These are phyloP conservation scores for Typhlichthys eigenmanni DNA, from an alignment of 2,797 vertebrate genomes.

Conservation along the genomic window DNA sequence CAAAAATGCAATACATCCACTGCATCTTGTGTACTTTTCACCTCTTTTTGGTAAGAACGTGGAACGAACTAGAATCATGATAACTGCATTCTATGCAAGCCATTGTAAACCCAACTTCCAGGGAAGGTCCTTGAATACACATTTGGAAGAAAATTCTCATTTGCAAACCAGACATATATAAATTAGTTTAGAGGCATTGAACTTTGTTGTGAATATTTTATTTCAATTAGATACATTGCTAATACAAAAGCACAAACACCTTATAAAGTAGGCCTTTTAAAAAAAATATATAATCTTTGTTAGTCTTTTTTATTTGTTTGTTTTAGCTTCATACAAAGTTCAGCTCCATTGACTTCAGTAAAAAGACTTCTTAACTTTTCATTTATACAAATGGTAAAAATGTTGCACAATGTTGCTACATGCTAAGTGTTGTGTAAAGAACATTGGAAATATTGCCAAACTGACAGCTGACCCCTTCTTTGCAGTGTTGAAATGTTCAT, in stretches of 20 bases:
- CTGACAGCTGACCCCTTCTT: neutral
- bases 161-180: neutral
- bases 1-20: constrained; percentile 65
- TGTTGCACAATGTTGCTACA: neutral
- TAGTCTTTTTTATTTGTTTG: too few relatives aligned
- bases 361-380: too few relatives aligned
- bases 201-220: constrained; percentile 49
- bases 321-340: neutral
- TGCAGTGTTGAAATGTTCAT: constrained; percentile 14
- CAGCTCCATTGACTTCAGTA: too few relatives aligned
- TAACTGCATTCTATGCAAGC: neutral
- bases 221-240: constrained; percentile 51
- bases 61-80: neutral
- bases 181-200: neutral
- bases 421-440: too few relatives aligned
- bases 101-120: too few relatives aligned
- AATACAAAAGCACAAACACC: constrained; percentile 30
- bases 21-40: neutral
- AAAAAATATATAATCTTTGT: constrained; percentile 8
- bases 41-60: neutral
- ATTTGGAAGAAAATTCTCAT: neutral
- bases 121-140: neutral
- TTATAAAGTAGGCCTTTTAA: neutral
- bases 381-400: constrained; percentile 1
- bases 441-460: neutral